Evolutionary conservation across 1,140 invertebrate genomes (phyloP).

Genomic region (Meloidogyne floridensis): DNA sequence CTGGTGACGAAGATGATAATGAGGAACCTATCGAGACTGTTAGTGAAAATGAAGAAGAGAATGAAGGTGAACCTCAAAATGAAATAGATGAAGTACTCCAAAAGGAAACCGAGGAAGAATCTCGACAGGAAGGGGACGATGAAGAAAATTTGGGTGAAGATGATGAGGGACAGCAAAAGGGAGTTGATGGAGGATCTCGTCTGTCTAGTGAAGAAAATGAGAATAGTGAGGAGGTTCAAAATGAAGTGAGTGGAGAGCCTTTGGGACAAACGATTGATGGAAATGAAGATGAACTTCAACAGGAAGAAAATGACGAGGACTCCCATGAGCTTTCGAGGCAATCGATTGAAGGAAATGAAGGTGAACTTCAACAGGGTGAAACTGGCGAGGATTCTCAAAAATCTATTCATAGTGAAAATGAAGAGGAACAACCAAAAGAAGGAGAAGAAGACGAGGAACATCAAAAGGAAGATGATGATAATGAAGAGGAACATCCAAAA

Average conservation of each 20-base stretch:
- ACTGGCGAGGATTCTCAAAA: constrained; percentile 24
- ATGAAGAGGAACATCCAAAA: constrained; percentile 32
- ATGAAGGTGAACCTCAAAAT: background rate
- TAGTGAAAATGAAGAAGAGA: background rate
- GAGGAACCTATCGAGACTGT: background rate
- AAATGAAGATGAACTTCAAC: constrained; percentile 9
- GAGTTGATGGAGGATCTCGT: background rate
- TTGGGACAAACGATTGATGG: background rate
- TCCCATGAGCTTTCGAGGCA: constrained; percentile 2
- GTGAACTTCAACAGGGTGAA: background rate
- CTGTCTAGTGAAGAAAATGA: constrained; percentile 27
- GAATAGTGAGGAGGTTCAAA: constrained; percentile 3
- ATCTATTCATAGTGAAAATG: constrained; percentile 10
- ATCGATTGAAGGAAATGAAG: background rate
- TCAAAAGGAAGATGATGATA: background rate
- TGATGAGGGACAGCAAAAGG: background rate
- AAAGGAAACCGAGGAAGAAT: background rate
- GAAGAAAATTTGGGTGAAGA: background rate
- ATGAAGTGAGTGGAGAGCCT: constrained; percentile 24
- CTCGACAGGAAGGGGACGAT: background rate
- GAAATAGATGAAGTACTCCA: background rate
- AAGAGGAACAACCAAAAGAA: constrained; percentile 32
- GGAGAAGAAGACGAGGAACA: background rate
- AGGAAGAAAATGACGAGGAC: background rate
- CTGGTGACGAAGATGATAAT: background rate